Evolutionary conservation across 1,140 invertebrate genomes (phyloP), one percentile per base, ranked within the genome.

Genomic region (Meloidogyne hapla): DNA sequence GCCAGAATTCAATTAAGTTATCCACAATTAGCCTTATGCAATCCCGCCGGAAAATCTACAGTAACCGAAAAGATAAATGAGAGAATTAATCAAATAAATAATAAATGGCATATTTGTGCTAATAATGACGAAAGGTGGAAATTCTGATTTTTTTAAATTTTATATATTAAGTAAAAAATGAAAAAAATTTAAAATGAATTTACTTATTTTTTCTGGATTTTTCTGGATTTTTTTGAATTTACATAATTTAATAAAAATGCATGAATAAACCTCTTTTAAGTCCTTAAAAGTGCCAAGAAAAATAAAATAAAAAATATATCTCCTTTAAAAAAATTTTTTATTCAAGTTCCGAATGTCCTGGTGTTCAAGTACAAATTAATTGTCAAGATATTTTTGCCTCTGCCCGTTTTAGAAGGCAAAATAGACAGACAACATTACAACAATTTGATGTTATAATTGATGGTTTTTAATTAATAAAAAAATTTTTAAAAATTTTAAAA

Each of bases 41-140:
- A 81, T 70, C 40, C 74, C 25, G 81, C 84, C 13, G 76, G 83
- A 12, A 86, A 82, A 45, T 78, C 80, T 15, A 83, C 83, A 3
- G 63, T 86, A 25, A 76, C 73, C 18, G 80, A 87, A 64, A 83
- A 81, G 26, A 56, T 86, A 21, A 23, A 69, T 9, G 65, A 80
- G 33, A 74, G 80, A 12, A 77, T 86, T 62, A 68, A 81, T 26
- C 74, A 79, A 4, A 68, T 86, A 10, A 82, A 86, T 67, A 75
- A 70, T 23, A 85, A 81, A 65, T 86, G 77, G 84, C 77, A 82
- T 71, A 82, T 82, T 76, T 86, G 84, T 77, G 45, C 78, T 42
- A 42, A 67, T 56, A 56, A 56, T 56, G 48, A 56, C n/a, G 18
- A 56, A 56, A 56, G n/a, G 48, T 56, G 12, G n/a, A 48, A 56